Conservation (phyloP, 2,888 invertebrate genomes). For the Polydrusus tereticollis region DNA sequence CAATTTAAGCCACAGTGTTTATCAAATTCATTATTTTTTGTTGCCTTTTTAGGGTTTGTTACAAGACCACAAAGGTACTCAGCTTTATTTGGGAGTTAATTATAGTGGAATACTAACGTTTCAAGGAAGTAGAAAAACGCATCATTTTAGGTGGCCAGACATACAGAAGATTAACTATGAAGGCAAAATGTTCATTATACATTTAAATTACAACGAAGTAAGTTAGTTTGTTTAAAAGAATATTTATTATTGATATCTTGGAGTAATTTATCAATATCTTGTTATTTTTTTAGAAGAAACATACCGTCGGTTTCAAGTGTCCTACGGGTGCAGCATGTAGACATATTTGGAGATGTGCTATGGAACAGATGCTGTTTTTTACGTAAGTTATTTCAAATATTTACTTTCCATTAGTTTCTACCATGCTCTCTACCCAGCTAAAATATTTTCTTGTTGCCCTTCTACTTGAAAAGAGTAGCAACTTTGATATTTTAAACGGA, state of each 20-base stretch:
- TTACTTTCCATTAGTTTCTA: not conserved
- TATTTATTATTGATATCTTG: too few relatives aligned
- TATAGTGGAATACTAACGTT: constrained; percentile 95
- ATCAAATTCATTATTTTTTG: not conserved
- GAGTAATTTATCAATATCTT: not conserved
- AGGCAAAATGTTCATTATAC: constrained; percentile 97
- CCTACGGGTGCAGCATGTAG: constrained; percentile 92
- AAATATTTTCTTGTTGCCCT: too few relatives aligned
- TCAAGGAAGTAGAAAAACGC: constrained; percentile 91
- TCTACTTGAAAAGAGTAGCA: too few relatives aligned
- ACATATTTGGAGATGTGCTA: constrained; percentile 97
- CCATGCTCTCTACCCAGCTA: too few relatives aligned
- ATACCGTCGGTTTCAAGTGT: constrained; percentile 96
- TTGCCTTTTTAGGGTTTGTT: constrained; percentile 54
- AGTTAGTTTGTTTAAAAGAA: too few relatives aligned
- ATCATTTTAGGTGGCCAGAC: constrained; percentile 97
- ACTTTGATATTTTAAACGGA: too few relatives aligned
- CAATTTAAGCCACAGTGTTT: too few relatives aligned
- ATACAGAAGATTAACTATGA: constrained; percentile 97
- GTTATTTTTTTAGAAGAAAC: constrained; percentile 81
- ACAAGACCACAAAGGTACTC: constrained; percentile 93
- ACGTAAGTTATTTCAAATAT: constrained; percentile 77
- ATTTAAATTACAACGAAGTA: constrained; percentile 93
- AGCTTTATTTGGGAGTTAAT: constrained; percentile 94
- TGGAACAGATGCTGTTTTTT: constrained; percentile 98